Evolutionary conservation across 2,797 vertebrate genomes (phyloP).

Genomic region (Semaprochilodus insignis): DNA sequence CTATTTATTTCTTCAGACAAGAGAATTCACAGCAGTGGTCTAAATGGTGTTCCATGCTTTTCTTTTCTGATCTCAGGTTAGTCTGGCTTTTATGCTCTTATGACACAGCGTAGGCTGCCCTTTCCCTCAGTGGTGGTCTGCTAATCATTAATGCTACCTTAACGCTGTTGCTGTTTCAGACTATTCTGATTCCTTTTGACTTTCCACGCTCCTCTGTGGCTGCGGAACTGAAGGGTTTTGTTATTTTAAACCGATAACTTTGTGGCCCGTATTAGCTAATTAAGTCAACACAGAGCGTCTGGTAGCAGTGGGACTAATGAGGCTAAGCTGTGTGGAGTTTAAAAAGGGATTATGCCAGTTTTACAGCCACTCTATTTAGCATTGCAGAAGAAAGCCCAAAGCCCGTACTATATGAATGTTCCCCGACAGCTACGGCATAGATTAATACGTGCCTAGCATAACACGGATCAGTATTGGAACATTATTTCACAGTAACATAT

Average conservation of each 20-base stretch:
- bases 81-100: constrained; percentile 7
- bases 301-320: constrained; percentile 51
- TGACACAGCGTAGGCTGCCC: background rate
- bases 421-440: background rate
- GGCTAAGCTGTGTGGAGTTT: constrained; percentile 52
- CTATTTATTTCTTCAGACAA: constrained; percentile 16
- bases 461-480: background rate
- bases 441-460: background rate
- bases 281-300: constrained; percentile 48
- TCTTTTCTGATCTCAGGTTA: background rate
- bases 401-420: constrained; percentile 5
- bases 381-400: constrained; percentile 14
- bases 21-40: background rate
- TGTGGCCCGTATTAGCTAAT: constrained; percentile 47
- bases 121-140: constrained; percentile 17
- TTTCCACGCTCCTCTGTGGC: constrained; percentile 20
- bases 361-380: constrained; percentile 43
- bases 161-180: constrained; percentile 24
- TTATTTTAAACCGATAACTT: constrained; percentile 45
- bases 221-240: constrained; percentile 16
- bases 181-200: constrained; percentile 29
- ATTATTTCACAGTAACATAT: constrained; percentile 26
- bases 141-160: constrained; percentile 35
- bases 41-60: background rate
- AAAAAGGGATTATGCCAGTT: constrained; percentile 54